Percentiles rank a stretch among this genome's conserved stretches.
These are phyloP conservation scores for Microcebus ravelobensis DNA, from an alignment of 2,113 vertebrate species.

Conservation along the genomic window DNA sequence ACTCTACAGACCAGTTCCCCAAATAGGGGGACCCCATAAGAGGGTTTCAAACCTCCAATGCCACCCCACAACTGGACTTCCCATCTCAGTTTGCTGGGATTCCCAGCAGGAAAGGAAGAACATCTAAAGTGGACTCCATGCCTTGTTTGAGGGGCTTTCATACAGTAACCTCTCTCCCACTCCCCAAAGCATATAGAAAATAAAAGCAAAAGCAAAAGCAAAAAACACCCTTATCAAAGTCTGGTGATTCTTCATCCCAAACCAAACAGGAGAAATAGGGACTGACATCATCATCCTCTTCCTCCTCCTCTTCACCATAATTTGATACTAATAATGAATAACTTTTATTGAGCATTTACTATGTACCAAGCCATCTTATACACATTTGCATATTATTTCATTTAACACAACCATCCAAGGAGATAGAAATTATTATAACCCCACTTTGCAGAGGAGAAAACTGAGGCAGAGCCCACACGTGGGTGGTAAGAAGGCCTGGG, in stretches of 20 bases:
- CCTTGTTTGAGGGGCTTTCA: not conserved
- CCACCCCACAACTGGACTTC: not conserved
- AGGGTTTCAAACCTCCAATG: not conserved
- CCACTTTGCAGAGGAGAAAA: not conserved
- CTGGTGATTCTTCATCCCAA: not conserved
- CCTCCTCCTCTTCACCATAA: not conserved
- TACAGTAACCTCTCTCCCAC: not conserved
- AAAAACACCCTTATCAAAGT: not conserved
- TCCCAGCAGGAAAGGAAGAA: not conserved
- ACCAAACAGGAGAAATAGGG: not conserved
- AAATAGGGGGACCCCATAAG: not conserved
- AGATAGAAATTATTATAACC: not conserved
- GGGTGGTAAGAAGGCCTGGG: not conserved
- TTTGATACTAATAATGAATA: not conserved
- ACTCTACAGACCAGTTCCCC: not conserved
- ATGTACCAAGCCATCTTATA: not conserved
- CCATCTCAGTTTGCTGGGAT: not conserved
- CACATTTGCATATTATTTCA: not conserved
- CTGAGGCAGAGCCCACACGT: not conserved
- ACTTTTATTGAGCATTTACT: not conserved
- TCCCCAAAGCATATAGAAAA: not conserved
- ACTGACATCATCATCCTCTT: accelerated
- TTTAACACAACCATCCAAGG: not conserved
- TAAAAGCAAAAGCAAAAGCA: not conserved
- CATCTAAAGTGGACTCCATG: accelerated